A percentile compares a stretch with the other conserved stretches of the same genome.
phyloP scores from a whole-genome alignment of 2,113 vertebrate genomes.

The Phalacrocorax carbo region DNA sequence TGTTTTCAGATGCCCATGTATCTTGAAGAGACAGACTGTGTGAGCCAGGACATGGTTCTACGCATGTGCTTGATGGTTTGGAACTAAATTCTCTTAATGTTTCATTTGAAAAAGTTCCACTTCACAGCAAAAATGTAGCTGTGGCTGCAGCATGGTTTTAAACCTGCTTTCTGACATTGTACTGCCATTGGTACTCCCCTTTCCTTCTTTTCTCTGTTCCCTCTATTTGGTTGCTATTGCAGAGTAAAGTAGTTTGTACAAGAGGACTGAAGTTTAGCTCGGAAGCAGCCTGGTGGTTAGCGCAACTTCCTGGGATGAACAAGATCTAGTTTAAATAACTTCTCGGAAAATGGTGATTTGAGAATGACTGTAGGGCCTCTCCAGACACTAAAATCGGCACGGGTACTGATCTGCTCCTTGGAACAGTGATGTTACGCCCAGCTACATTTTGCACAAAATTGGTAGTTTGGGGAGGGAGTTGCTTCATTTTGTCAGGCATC shows the following conservation, averaged over 20 bases:
- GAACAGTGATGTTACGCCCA: background rate
- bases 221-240: background rate
- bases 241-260: background rate
- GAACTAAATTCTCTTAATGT: background rate
- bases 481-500: background rate
- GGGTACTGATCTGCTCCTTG: background rate
- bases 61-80: accelerated
- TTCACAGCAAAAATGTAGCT: background rate
- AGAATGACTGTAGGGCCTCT: background rate
- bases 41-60: background rate
- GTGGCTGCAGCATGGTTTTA: background rate
- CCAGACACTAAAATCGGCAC: background rate
- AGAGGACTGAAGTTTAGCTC: background rate
- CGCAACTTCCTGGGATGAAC: background rate
- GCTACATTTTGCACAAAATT: background rate
- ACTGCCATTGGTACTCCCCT: background rate
- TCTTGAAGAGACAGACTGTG: accelerated
- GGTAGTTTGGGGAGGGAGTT: background rate
- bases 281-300: background rate
- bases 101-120: background rate
- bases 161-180: background rate
- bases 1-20: background rate
- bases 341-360: background rate
- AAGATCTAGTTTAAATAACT: background rate
- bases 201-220: background rate